Evolutionary conservation across 2,113 vertebrate genomes (phyloP), one percentile per base, ranked within the genome.

Genomic region (Hippolais icterina): DNA sequence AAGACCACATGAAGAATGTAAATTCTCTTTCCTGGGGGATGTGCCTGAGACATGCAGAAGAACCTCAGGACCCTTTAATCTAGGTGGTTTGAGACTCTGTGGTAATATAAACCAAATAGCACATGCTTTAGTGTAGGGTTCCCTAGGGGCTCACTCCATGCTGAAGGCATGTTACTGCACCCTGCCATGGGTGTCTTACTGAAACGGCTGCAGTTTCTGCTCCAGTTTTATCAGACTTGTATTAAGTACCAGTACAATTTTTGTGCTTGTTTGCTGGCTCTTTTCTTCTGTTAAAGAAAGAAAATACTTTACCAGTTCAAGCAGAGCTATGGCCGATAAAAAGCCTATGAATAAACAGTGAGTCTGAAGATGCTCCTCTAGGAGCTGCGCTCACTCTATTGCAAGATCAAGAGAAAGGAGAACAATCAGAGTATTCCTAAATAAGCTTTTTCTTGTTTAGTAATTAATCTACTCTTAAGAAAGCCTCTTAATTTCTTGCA

Each of bases 401-500:
- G 41, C 27, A 66, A 35, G 69, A 74, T 81, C 44, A 54, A 56
- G 66, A 88, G 41, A 61, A 87, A 92, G 21, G 15, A 14, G 23
- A 83, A 70, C 79, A 89, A 87, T 76, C 63, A 72, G 56, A 86
- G 37, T 74, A 63, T 90, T 94, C 57, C 74, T 92, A 92, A 94
- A 92, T 75, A 94, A 94, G 86, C 49, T 84, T 92, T 93, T 97
- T 78, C 68, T 86, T 94, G 56, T 94, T 94, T 92, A 92, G 85
- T 78, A 94, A 96, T 96, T 96, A 94, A 92, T 96, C 85, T 93
- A 22, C 71, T 78, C n/a, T n/a, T n/a, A 84, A 81, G 72, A 89
- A 64, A 64, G 29, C 47, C 35, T 83, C 82, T 94, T 97, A 93
- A 94, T 96, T 93, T 92, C 47, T 90, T 88, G 47, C 83, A 72